Evolutionary conservation across 2,797 vertebrate genomes (phyloP), one percentile per base, ranked within the genome.

Genomic region (Meriones psammophilus): DNA sequence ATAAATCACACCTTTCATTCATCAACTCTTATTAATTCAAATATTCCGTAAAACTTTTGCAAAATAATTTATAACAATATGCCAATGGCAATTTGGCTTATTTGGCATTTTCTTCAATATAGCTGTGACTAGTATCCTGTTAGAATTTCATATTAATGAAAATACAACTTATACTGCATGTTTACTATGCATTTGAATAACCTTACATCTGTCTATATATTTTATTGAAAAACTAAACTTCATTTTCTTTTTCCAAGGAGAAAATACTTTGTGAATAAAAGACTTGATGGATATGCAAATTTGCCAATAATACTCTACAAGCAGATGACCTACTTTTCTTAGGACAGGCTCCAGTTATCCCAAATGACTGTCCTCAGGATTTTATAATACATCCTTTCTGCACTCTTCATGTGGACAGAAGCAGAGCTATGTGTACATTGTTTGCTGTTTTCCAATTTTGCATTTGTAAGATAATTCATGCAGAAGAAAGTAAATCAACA

Each of bases 241-340:
- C 7, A 78, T 62, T 86, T 96, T 1, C 66, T 54, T 71, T 71
- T 26, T 36, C 46, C 66, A 56, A 18, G 14, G 5, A 76, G 15
- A 94, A 90, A 39, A 17, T 0, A 74, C 60, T 95, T 1, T 89
- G 6, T 91, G 24, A 60, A 66, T 84, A 68, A 76, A 73, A 36
- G 9, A 36, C n/a, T 89, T 77, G 8, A n/a, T 33, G 12, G 0
- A 56, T 58, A 0, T 64, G 0, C 6, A 33, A 68, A 89, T 62
- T 39, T 79, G n/a, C 50, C 93, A 91, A 73, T 36, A 86, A 83
- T 36, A 60, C 30, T 76, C 28, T 91, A 84, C 62, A 89, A 64
- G 39, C 5, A 46, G 22, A 26, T 95, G 91, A 89, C 68, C 81
- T 90, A 95, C 30, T 97, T 95, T 94, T 22, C 73, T 62, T 39